Conservation (phyloP, 2,113 vertebrate species). For the Chaenogobius annularis region DNA sequence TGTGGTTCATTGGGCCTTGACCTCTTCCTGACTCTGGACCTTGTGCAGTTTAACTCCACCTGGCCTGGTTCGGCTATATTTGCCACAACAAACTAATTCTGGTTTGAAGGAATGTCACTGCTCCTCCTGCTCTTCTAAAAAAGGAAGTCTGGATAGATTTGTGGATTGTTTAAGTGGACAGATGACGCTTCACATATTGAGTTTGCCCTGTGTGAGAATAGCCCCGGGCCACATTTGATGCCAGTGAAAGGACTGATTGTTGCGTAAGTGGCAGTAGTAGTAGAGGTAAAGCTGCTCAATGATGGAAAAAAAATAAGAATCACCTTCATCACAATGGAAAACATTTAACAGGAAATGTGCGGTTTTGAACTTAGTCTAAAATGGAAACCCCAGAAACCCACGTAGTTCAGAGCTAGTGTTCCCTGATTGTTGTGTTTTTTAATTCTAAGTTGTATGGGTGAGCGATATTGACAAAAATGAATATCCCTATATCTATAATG, state of each 20-base stretch:
- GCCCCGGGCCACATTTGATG: constrained; percentile 49
- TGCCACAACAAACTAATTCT: constrained; percentile 20
- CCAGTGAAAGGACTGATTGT: constrained; percentile 66
- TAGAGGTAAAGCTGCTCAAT: background rate
- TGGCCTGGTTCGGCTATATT: constrained; percentile 41
- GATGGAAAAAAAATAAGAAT: background rate
- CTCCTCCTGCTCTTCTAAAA: constrained; percentile 9
- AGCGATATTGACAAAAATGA: no score
- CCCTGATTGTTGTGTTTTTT: no score
- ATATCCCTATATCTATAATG: no score
- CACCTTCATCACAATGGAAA: no score
- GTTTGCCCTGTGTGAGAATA: constrained; percentile 51
- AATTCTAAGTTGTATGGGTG: no score
- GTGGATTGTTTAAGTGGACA: constrained; percentile 56
- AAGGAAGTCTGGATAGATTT: constrained; percentile 17
- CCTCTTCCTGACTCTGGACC: constrained; percentile 47
- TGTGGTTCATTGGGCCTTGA: constrained; percentile 30
- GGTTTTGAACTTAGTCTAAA: no score
- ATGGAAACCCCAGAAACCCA: no score
- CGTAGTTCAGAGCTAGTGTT: no score
- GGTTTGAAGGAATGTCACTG: background rate
- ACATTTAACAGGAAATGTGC: no score
- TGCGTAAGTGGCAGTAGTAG: constrained; percentile 31
- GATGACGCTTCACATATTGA: constrained; percentile 46
- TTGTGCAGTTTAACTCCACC: constrained; percentile 45